Evolutionary conservation across 2,888 invertebrate species (phyloP).

Genomic region (Gymnocheta viridis): DNA sequence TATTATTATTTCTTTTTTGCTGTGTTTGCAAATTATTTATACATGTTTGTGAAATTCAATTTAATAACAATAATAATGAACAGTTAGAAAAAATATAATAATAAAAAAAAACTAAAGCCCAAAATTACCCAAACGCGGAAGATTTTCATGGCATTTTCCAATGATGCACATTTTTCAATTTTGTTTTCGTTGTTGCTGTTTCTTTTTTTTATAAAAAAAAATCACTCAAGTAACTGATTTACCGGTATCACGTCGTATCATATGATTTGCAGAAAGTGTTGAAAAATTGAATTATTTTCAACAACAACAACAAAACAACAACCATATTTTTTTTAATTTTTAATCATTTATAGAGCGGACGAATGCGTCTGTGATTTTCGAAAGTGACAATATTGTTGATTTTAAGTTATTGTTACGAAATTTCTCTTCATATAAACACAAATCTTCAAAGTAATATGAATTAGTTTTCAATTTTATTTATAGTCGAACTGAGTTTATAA

Average conservation of each 20-base stretch:
- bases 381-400: too few species aligned
- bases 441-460: too few species aligned
- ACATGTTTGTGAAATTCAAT: constrained; percentile 59
- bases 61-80: constrained; percentile 55
- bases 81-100: constrained; percentile 18
- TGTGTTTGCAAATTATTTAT: constrained; percentile 22
- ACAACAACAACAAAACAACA: constrained; percentile 19
- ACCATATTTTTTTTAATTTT: constrained; percentile 26
- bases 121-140: constrained; percentile 74
- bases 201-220: constrained; percentile 22
- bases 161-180: constrained; percentile 68
- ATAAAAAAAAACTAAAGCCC: constrained; percentile 22
- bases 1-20: not conserved
- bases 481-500: too few species aligned
- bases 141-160: constrained; percentile 65
- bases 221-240: constrained; percentile 61
- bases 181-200: constrained; percentile 21
- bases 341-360: constrained; percentile 17
- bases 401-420: too few species aligned
- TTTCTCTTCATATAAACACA: too few species aligned
- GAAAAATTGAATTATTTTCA: constrained; percentile 61
- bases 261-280: constrained; percentile 54
- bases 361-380: too few species aligned
- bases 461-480: too few species aligned
- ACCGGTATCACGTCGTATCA: constrained; percentile 52